Evolutionary conservation across 1,140 invertebrate genomes (phyloP), one percentile per base, ranked within the genome.

Genomic region (Leptinotarsa undecemlineata): DNA sequence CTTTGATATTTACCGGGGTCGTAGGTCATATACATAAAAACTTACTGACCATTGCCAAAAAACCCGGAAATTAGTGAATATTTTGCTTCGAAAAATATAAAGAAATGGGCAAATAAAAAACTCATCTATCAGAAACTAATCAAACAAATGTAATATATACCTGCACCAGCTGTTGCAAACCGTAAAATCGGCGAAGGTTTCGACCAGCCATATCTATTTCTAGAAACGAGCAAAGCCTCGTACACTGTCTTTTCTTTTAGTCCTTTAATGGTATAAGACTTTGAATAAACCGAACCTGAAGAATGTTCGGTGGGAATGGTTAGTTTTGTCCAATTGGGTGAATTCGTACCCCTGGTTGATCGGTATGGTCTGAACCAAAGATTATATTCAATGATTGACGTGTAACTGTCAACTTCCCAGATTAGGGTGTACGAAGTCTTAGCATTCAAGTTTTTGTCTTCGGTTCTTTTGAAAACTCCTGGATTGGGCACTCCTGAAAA

Each of bases 361-460:
- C 81, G 82, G 63, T 85, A 84, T 0, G 86, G 85, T 68, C 90
- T 85, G 76, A 93, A 91, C 87, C 89, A 90, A 14, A 93, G 87
- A 67, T 90, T 89, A 76, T 93, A 93, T 81, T 93, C 90, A 33
- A 91, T 90, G 20, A 93, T 90, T 0, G 90, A 88, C n/a, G 89
- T 90, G 79, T 92, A 93, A 70, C 91, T 93, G 78, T 93, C 91
- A 4, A 92, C 91, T 81, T 92, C 90, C 92, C 92, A 94, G 57
- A 92, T 89, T 2, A 94, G 87, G 14, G 90, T 92, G 80, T 90
- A 91, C 13, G 88, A 88, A 33, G 85, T 85, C 67, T 83, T 84
- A 1, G 85, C 81, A 63, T 83, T 74, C 17, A 77, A 66, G 48
- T 82, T 79, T 74, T 83, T 83, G n/a, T 83, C 80, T 61, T 84